A percentile compares a stretch with the other conserved stretches of the same genome.
Conservation (phyloP, 2,888 invertebrate genomes). For the Bugulina stolonifera region DNA sequence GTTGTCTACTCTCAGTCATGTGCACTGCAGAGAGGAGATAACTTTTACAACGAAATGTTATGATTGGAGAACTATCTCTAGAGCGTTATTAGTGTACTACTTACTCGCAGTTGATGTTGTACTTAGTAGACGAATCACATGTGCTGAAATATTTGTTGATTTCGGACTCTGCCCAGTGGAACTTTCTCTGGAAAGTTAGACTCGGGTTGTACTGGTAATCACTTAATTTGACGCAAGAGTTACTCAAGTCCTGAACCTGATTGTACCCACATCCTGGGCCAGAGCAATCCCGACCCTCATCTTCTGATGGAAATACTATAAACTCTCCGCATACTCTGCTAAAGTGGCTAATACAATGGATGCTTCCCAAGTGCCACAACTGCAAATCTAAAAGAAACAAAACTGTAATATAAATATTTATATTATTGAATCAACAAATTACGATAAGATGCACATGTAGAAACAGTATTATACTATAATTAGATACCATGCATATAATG, state of each 20-base stretch:
- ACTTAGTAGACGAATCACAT: neutral
- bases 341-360: neutral
- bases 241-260: neutral
- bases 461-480: no score
- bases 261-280: neutral
- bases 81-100: no score
- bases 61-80: no score
- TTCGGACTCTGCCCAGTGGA: neutral
- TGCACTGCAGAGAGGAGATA: no score
- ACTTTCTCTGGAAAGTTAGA: neutral
- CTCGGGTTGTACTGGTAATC: neutral
- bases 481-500: no score
- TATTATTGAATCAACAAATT: no score
- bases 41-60: no score
- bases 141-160: neutral
- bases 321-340: slow-evolving; percentile 17
- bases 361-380: slow-evolving; percentile 12
- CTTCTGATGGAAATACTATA: neutral
- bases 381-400: neutral
- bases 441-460: no score
- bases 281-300: neutral
- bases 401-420: neutral
- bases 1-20: no score
- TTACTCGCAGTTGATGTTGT: neutral
- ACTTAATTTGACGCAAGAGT: neutral